A percentile compares a stretch with the other conserved stretches of the same genome.
Conservation (phyloP, 2,797 vertebrate species). For the Alcedo quadribrachys region DNA sequence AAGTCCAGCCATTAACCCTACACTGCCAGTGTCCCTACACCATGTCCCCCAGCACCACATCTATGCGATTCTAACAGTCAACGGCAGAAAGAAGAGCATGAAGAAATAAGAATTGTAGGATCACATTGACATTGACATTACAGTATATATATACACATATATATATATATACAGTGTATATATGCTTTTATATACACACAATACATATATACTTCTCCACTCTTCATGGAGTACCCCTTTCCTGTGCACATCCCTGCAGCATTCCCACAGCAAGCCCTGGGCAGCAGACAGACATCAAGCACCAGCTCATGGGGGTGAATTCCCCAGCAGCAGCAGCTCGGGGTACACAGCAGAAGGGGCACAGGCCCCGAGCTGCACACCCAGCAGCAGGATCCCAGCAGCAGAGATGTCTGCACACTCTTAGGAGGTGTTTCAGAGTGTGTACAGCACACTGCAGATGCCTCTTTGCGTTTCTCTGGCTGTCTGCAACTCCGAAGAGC, state of each 20-base stretch:
- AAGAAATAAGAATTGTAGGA: background rate
- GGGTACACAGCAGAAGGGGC: background rate
- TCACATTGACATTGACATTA: background rate
- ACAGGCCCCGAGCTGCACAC: background rate
- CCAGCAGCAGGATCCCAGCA: background rate
- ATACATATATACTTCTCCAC: background rate
- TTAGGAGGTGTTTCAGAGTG: constrained; percentile 6
- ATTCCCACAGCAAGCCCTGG: background rate
- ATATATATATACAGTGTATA: no score
- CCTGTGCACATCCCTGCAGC: background rate
- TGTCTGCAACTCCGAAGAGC: constrained; percentile 33
- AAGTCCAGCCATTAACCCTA: no score
- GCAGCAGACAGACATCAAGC: background rate
- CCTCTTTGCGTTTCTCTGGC: constrained; percentile 36
- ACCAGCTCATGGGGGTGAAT: background rate
- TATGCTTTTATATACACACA: background rate
- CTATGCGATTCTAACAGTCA: background rate
- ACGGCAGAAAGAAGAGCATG: background rate
- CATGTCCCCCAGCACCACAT: no score
- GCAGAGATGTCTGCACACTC: constrained; percentile 19
- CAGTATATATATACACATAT: no score
- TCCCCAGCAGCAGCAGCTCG: background rate
- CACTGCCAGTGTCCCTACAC: no score
- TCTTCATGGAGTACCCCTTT: background rate
- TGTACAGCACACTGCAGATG: constrained; percentile 29